Base-by-base conservation (phyloP, 2,113 vertebrate genomes). In the Strix aluco region DNA sequence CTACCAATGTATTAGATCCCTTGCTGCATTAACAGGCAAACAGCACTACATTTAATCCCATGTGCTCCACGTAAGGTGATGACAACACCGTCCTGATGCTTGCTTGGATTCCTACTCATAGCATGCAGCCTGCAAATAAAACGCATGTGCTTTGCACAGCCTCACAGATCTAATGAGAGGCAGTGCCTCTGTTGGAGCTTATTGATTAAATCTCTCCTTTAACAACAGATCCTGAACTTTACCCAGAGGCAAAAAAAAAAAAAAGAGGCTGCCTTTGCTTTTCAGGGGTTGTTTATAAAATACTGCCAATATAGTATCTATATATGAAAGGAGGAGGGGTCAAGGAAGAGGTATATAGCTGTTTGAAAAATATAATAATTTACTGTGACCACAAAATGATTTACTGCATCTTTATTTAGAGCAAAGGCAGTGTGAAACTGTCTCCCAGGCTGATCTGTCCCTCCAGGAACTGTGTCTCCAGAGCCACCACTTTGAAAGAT, bases 361-460 rank as follows among this genome's bases (percentile, higher is more conserved):
- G 38, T 25, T 52, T 54, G 59, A 55, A 88, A 94, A 49, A 34
- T 90, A 16, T 58, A 58, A 59, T 63, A 30, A 63, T 49, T 44
- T 32, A 15, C 27, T 23, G 19, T 23, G 52, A 71, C 47, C 81
- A 91, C 81, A 81, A 59, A 67, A 46, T 32, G 2, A 92, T 70
- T 72, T 32, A 63, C 21, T 32, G 12, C 6, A 2, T 18, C 78
- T 79, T 70, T 75, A n/a, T 40, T 72, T 59, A 87, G 46, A 74
- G 77, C 58, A 78, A 46, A 58, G 51, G 51, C 32, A 59, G 22
- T 1, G 19, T 69, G 75, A 51, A 92, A 67, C 51, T 63, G 29
- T 22, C 65, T 75, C 66, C 20, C 0, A 0, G 47, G 51, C 29
- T 46, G 9, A 8, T 47, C 46, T 10, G 5, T 51, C 59, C 86